These are phyloP conservation scores for Otus sunia DNA, from an alignment of 2,113 vertebrate species.

Conservation along the genomic window DNA sequence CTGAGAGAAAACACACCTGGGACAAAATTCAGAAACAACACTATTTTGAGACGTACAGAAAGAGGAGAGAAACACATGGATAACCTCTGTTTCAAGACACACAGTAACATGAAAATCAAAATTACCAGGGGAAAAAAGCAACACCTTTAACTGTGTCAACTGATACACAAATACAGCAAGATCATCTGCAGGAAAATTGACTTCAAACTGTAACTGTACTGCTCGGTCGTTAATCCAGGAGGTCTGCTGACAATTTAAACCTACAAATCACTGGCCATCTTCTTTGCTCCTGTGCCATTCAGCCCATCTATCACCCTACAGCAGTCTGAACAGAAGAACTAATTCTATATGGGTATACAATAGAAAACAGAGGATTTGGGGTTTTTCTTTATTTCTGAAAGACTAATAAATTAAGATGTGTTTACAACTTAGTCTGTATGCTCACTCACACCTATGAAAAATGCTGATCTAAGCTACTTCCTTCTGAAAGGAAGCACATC, in stretches of 20 bases:
- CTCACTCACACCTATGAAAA: neutral
- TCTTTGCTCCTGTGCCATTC: neutral
- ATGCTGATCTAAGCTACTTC: neutral
- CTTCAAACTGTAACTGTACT: neutral
- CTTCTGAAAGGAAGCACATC: neutral
- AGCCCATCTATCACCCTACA: neutral
- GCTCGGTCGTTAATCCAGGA: neutral
- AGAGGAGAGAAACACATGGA: neutral
- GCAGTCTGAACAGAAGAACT: neutral
- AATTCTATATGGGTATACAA: neutral
- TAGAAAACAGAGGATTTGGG: neutral
- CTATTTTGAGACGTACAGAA: neutral
- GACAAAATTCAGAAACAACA: neutral
- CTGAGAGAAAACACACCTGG: neutral
- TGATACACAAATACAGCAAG: neutral
- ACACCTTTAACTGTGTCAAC: neutral
- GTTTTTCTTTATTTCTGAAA: neutral
- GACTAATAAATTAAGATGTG: neutral
- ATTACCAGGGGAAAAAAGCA: neutral
- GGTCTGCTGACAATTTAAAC: neutral
- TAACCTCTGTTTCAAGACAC: neutral
- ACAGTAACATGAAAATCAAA: neutral
- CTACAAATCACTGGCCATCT: neutral
- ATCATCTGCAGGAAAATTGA: neutral
- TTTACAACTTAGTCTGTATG: neutral